These are phyloP conservation scores for Ceramica pisi DNA, from an alignment of 2,888 invertebrate species.

Conservation along the genomic window DNA sequence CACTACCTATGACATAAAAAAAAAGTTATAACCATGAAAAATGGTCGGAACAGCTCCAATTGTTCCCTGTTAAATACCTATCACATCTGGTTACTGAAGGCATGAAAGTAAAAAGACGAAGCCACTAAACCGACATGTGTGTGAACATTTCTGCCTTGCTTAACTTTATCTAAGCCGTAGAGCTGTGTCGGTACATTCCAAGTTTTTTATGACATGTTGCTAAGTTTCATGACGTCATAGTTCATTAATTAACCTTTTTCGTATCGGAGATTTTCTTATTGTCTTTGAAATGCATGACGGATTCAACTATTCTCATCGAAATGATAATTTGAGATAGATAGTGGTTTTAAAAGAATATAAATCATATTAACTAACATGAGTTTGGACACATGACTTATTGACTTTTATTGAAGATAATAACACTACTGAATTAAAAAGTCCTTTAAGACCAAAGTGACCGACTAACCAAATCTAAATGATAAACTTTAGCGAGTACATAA, in stretches of 20 bases:
- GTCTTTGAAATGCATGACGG: conserved; percentile 42
- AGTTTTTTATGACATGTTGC: conserved; percentile 44
- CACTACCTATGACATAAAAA: too few relatives aligned
- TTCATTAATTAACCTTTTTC: conserved; percentile 39
- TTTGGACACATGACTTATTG: too few relatives aligned
- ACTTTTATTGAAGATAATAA: too few relatives aligned
- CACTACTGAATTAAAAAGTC: too few relatives aligned
- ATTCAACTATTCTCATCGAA: conserved; percentile 24
- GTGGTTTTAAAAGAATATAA: too few relatives aligned
- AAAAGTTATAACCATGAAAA: too few relatives aligned
- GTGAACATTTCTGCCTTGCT: conserved; percentile 34
- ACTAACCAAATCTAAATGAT: not conserved
- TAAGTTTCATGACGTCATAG: conserved; percentile 30
- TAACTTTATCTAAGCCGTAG: conserved; percentile 17
- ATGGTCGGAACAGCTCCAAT: too few relatives aligned
- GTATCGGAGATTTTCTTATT: conserved; percentile 47
- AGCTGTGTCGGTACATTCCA: conserved; percentile 31
- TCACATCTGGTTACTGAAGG: too few relatives aligned
- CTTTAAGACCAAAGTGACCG: not conserved
- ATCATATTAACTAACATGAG: too few relatives aligned
- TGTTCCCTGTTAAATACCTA: too few relatives aligned
- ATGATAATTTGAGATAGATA: too few relatives aligned
- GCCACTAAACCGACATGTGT: not conserved
- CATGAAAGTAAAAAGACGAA: too few relatives aligned
- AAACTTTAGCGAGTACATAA: not conserved